These are phyloP conservation scores for Agrotis exclamationis DNA, from an alignment of 2,888 invertebrate genomes.

Conservation along the genomic window DNA sequence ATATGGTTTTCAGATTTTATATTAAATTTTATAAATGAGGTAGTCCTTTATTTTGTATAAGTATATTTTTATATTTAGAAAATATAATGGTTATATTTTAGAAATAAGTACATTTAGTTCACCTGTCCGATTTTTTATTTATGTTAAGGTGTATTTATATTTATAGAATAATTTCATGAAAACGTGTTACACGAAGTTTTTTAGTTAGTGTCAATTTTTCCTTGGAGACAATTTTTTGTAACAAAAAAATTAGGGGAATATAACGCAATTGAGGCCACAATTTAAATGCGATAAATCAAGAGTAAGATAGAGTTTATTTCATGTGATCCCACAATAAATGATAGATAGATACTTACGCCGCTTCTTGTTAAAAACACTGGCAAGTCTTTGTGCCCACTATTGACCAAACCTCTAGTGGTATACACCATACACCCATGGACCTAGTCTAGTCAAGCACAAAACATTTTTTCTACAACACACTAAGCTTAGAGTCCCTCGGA, in stretches of 20 bases:
- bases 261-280: slow-evolving; percentile 78
- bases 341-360: slow-evolving; percentile 85
- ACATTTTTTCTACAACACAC: slow-evolving; percentile 86
- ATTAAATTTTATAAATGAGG: background rate
- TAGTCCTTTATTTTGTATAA: slow-evolving; percentile 1
- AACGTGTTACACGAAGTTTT: no score
- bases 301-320: slow-evolving; percentile 79
- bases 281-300: slow-evolving; percentile 79
- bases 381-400: slow-evolving; percentile 77
- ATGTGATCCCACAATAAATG: slow-evolving; percentile 87
- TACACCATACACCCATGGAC: slow-evolving; percentile 81
- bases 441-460: slow-evolving; percentile 80
- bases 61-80: background rate
- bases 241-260: no score
- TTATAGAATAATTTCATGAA: background rate
- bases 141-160: background rate
- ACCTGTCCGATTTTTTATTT: background rate
- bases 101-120: background rate
- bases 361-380: slow-evolving; percentile 77
- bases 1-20: background rate
- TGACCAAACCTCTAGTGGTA: slow-evolving; percentile 77
- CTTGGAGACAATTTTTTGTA: no score
- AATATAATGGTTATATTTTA: background rate
- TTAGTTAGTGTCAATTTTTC: no score
- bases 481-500: slow-evolving; percentile 82